Evolutionary conservation across 2,113 vertebrate species (phyloP), one percentile per base, ranked within the genome.

Genomic region (Propithecus coquereli): DNA sequence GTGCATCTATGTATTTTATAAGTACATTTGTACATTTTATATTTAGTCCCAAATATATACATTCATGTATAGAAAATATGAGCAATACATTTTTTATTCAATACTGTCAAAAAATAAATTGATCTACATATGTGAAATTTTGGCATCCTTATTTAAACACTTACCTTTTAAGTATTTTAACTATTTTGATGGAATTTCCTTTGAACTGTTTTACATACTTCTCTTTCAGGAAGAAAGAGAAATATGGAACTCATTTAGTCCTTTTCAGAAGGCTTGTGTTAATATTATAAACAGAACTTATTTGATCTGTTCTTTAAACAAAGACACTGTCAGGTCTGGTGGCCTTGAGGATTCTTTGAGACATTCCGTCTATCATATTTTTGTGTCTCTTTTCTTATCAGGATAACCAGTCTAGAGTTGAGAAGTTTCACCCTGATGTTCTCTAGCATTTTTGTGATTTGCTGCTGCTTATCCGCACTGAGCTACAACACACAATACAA

Each of bases 231-330:
- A 87, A 23, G 27, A 87, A 88, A 90, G 47, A 86, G 47, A 90
- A 79, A 88, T 37, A 81, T n/a, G 50, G 76, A 97, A 61, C 16
- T 47, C 37, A 81, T 27, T 23, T 65, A 65, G 4, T 68, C 52
- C 43, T 70, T 92, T 77, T 52, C 57, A 30, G 37, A 45, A 73
- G 37, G 14, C 50, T 74, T 57, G 9, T 52, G 57, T 83, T 92
- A 77, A 57, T 97, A 90, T 61, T 87, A 54, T 68, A 66, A 87
- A 45, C 40, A 79, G 50, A 76, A 40, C 18, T 96, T 90, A 83
- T 81, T 92, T 87, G 25, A 90, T 86, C 52, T 94, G 65, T 96
- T 95, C 13, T 95, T 11, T 30, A 86, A 50, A 66, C 2, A 92
- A 47, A 90, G 66, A 87, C 76, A 32, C 37, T n/a, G 34, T 80